These are phyloP conservation scores for Gastrophryne carolinensis DNA, from an alignment of 2,797 vertebrate species.

Conservation along the genomic window DNA sequence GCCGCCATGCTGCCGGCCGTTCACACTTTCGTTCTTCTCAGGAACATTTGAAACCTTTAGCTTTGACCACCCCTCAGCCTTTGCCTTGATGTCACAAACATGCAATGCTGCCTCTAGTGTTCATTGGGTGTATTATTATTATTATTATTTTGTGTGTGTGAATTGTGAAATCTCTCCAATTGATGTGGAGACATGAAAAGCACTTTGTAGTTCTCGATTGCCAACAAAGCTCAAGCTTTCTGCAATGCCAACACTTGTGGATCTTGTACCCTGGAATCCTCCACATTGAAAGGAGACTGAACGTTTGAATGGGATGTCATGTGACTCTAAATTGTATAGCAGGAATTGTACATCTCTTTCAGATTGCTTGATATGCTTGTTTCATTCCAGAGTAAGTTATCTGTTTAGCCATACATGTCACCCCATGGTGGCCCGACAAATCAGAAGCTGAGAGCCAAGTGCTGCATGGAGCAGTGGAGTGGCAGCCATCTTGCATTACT, in stretches of 20 bases:
- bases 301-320: constrained; percentile 59
- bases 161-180: constrained; percentile 71
- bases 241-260: constrained; percentile 79
- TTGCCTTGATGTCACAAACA: constrained; percentile 2
- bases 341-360: constrained; percentile 68
- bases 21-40: not conserved
- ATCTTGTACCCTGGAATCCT: constrained; percentile 59
- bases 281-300: constrained; percentile 63
- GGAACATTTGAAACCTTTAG: not conserved
- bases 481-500: constrained; percentile 51
- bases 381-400: constrained; percentile 71
- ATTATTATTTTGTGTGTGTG: constrained; percentile 51
- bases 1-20: no score
- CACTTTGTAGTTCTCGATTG: constrained; percentile 95
- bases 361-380: constrained; percentile 71
- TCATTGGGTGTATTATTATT: not conserved
- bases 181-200: constrained; percentile 76
- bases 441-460: constrained; percentile 71
- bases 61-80: not conserved
- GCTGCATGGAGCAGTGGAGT: constrained; percentile 71
- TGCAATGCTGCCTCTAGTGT: constrained; percentile 37
- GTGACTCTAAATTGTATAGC: constrained; percentile 66
- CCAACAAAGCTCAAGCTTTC: constrained; percentile 79
- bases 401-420: constrained; percentile 75
- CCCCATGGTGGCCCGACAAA: constrained; percentile 66